These are phyloP conservation scores for Limnephilus rhombicus DNA, from an alignment of 2,888 invertebrate genomes.

Conservation along the genomic window DNA sequence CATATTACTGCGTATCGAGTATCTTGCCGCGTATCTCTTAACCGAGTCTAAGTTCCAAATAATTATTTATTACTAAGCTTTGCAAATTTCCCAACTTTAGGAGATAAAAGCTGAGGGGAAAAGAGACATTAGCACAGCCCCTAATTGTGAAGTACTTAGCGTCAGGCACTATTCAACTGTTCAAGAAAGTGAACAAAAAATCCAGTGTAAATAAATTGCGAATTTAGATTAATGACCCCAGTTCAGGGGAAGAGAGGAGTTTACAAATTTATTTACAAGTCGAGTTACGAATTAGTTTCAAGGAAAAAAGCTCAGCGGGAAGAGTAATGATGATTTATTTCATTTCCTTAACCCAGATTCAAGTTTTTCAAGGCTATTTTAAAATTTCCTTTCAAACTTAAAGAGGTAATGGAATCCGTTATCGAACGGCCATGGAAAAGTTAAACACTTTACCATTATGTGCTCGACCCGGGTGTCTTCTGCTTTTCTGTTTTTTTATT, in stretches of 20 bases:
- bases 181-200: not conserved
- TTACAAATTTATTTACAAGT: conserved; percentile 25
- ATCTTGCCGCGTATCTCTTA: not conserved
- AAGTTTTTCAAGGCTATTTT: not conserved
- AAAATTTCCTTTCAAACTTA: not conserved
- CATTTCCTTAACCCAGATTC: not conserved
- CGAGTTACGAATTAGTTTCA: conserved; percentile 4
- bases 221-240: not conserved
- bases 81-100: not conserved
- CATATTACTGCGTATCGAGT: not conserved
- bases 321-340: conserved; percentile 1
- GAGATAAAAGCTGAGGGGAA: not conserved
- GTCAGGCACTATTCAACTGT: not conserved
- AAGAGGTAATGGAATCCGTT: not conserved
- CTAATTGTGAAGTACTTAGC: not conserved
- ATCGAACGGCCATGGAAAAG: not conserved
- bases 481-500: not conserved
- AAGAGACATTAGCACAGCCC: not conserved
- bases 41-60: not conserved
- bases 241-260: not conserved
- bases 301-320: not conserved
- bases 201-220: not conserved
- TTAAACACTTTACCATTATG: not conserved
- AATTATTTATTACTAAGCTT: not conserved
- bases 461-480: not conserved